These are phyloP conservation scores for Papilio polyxenes DNA, from an alignment of 1,140 invertebrate genomes.

Conservation along the genomic window DNA sequence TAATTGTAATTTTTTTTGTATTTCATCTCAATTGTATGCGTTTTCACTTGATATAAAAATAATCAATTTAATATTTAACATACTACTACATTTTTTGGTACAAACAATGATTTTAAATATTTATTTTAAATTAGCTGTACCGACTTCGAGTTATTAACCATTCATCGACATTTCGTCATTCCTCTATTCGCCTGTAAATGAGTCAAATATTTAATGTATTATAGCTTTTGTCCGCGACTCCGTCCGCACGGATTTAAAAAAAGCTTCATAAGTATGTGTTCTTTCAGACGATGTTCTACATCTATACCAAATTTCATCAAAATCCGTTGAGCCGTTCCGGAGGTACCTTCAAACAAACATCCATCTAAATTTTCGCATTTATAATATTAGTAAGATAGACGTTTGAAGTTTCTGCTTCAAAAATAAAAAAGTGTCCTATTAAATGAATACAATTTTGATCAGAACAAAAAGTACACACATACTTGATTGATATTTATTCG, in stretches of 20 bases:
- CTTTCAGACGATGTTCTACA: too few species aligned
- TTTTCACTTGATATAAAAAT: not conserved
- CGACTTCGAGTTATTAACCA: not conserved
- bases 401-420: not conserved
- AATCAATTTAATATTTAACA: not conserved
- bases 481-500: not conserved
- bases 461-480: not conserved
- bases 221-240: too few species aligned
- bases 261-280: too few species aligned
- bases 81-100: not conserved
- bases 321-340: too few species aligned
- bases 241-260: too few species aligned
- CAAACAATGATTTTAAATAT: conserved; percentile 5
- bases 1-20: too few species aligned
- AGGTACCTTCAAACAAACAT: too few species aligned
- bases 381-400: not conserved
- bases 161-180: conserved; percentile 3
- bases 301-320: too few species aligned
- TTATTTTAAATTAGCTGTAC: not conserved
- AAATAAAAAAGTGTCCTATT: not conserved
- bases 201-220: not conserved
- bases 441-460: not conserved
- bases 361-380: too few species aligned
- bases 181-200: not conserved
- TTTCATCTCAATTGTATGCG: too few species aligned